Evolutionary conservation across 2,113 vertebrate species (phyloP).

Genomic region (Mustelus asterias): DNA sequence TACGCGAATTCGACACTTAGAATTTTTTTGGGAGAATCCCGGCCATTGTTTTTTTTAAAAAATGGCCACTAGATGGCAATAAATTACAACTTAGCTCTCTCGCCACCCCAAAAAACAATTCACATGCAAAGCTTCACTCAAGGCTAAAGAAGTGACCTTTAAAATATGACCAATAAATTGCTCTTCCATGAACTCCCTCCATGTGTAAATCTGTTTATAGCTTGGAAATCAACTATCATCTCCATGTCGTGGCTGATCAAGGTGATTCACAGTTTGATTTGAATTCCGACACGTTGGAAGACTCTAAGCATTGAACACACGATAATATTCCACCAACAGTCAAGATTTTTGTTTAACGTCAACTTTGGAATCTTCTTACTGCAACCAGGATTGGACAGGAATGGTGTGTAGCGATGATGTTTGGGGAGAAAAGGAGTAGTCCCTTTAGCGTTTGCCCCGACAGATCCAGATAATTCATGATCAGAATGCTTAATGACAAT

Average conservation of each 20-base stretch:
- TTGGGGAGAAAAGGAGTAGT: neutral
- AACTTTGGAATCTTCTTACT: neutral
- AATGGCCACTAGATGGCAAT: conserved; percentile 37
- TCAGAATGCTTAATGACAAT: conserved; percentile 11
- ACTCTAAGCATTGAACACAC: neutral
- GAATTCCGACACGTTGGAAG: neutral
- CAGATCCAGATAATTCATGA: neutral
- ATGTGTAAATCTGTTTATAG: conserved; percentile 33
- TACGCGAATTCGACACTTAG: too few species aligned
- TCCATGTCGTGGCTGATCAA: neutral
- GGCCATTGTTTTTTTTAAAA: neutral
- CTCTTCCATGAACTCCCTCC: neutral
- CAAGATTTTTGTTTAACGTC: neutral
- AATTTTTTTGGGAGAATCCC: too few species aligned
- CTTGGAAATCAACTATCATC: neutral
- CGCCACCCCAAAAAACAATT: neutral
- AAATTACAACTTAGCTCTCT: conserved; percentile 31
- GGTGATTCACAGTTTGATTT: neutral
- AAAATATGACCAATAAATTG: conserved; percentile 37
- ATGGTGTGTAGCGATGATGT: neutral
- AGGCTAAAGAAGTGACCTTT: conserved; percentile 35
- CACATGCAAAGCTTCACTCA: conserved; percentile 29
- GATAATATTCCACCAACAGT: neutral
- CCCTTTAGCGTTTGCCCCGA: neutral
- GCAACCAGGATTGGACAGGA: neutral